These are phyloP conservation scores for Meandrusa payeni DNA, from an alignment of 2,888 invertebrate species.

Conservation along the genomic window DNA sequence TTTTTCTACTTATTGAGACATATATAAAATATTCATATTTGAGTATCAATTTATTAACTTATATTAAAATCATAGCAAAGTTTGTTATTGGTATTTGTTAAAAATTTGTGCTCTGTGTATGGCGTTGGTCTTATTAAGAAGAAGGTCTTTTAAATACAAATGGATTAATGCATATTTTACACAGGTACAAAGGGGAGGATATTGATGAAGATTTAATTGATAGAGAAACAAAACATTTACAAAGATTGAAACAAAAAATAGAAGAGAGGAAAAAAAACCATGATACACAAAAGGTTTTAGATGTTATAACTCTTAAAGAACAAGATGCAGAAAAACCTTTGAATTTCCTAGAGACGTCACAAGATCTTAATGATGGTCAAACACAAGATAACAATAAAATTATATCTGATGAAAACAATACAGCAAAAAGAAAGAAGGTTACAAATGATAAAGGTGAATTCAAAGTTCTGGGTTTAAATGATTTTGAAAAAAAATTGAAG, in stretches of 20 bases:
- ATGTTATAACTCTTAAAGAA: constrained; percentile 40
- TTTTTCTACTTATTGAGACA: too few species aligned
- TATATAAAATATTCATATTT: too few species aligned
- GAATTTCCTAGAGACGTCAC: constrained; percentile 27
- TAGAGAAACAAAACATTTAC: constrained; percentile 79
- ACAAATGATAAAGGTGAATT: constrained; percentile 62
- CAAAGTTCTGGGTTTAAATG: constrained; percentile 85
- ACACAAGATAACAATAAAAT: constrained; percentile 5
- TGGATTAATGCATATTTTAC: too few species aligned
- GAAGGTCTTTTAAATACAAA: not conserved
- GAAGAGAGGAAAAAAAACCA: constrained; percentile 74
- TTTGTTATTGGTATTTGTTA: not conserved
- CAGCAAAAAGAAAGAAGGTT: constrained; percentile 26
- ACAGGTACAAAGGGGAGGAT: constrained; percentile 70
- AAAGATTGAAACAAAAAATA: constrained; percentile 81
- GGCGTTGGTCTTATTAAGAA: not conserved
- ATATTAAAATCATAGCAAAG: too few species aligned
- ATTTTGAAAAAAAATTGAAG: constrained; percentile 78
- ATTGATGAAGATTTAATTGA: constrained; percentile 52
- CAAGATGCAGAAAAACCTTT: constrained; percentile 29
- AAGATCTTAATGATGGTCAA: constrained; percentile 26
- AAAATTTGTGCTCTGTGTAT: too few species aligned
- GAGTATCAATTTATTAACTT: too few species aligned
- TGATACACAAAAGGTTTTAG: constrained; percentile 40
- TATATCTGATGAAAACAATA: constrained; percentile 16